A percentile compares a stretch with the other conserved stretches of the same genome.
These are phyloP conservation scores for Didymodactylos carnosus DNA, from an alignment of 2,888 invertebrate species.

Conservation along the genomic window DNA sequence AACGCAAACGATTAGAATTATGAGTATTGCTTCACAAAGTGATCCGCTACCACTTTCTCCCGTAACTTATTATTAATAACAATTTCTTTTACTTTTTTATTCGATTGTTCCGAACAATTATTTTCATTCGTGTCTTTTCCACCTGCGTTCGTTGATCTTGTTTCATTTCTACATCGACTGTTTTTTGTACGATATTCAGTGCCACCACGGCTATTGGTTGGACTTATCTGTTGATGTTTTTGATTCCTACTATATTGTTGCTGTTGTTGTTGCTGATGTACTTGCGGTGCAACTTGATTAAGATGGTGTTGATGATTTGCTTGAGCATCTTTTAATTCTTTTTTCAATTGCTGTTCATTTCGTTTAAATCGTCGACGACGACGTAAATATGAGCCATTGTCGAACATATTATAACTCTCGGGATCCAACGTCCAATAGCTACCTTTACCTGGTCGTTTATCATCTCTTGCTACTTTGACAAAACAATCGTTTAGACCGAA, in stretches of 20 bases:
- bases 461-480: constrained; percentile 81
- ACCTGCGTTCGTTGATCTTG: not conserved
- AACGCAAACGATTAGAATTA: no score
- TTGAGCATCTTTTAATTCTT: not conserved
- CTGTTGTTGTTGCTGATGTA: not conserved
- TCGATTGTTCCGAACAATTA: not conserved
- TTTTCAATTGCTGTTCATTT: not conserved
- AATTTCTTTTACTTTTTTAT: not conserved
- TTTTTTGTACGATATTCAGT: not conserved
- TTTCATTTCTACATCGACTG: not conserved
- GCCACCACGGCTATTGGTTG: no score
- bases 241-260: not conserved
- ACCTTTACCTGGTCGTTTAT: constrained; percentile 90
- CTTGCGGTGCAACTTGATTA: not conserved
- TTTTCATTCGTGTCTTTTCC: not conserved
- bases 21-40: no score
- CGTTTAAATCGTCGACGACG: constrained; percentile 39
- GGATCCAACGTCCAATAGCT: constrained; percentile 92
- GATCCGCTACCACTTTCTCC: no score
- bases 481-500: constrained; percentile 89
- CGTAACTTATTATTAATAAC: no score
- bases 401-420: constrained; percentile 86
- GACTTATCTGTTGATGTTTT: no score
- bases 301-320: not conserved
- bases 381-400: constrained; percentile 79